phyloP scores from a whole-genome alignment of 1,140 invertebrate species.

The Pseudobourletiella spinata region DNA sequence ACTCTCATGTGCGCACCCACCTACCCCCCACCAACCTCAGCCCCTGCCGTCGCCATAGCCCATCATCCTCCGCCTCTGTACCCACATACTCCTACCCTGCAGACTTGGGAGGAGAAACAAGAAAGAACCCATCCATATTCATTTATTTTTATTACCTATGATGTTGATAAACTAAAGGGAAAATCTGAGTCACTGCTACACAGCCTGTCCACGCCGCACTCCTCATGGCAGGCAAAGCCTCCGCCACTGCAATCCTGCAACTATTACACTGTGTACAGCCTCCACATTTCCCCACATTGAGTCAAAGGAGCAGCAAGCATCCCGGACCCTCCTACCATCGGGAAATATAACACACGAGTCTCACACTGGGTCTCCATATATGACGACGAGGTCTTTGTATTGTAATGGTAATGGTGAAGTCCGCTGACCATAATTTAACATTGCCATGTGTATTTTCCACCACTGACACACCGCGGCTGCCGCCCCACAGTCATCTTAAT shows the following conservation, averaged over 20 bases:
- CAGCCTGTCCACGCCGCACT: neutral
- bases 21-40: neutral
- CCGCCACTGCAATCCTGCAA: neutral
- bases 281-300: neutral
- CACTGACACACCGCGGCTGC: too few species aligned
- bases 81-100: too few species aligned
- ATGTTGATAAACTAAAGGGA: neutral
- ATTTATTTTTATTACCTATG: conserved; percentile 7
- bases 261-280: neutral
- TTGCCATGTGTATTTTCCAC: too few species aligned
- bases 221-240: neutral
- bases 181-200: neutral
- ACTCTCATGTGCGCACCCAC: neutral
- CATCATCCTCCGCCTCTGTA: neutral
- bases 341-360: too few species aligned
- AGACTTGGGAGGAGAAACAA: neutral
- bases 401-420: too few species aligned
- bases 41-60: neutral
- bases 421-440: too few species aligned
- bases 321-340: too few species aligned
- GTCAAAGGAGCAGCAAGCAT: too few species aligned
- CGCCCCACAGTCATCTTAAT: too few species aligned
- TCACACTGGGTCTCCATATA: too few species aligned
- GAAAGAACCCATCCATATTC: neutral
- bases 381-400: too few species aligned